Conservation (phyloP, 2,888 invertebrate species). For the Chaitophorus viminalis region DNA sequence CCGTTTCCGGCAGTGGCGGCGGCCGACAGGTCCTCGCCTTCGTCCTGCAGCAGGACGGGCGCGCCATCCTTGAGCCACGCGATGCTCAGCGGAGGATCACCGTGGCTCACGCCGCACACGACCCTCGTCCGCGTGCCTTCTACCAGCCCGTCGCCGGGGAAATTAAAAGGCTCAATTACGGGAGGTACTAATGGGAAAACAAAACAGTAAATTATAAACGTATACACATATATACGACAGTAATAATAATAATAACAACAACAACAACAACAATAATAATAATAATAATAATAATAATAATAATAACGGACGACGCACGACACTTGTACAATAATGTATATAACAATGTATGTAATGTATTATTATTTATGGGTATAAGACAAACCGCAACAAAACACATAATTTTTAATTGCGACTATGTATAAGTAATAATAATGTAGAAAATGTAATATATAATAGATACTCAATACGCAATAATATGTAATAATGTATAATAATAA, state of each 20-base stretch:
- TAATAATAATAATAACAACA: not conserved
- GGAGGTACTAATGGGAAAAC: conserved; percentile 74
- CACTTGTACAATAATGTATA: not conserved
- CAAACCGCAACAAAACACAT: not conserved
- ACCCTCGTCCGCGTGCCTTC: conserved; percentile 85
- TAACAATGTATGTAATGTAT: not conserved
- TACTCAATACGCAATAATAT: not conserved
- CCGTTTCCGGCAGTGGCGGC: conserved; percentile 67
- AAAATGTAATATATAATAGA: not conserved
- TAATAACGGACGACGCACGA: not conserved
- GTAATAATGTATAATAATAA: not conserved
- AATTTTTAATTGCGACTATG: not conserved
- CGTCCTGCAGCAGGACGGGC: conserved; percentile 68
- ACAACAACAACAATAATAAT: not conserved
- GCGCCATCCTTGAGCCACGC: conserved; percentile 85
- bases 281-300: not conserved
- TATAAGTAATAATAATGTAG: not conserved
- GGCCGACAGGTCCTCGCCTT: conserved; percentile 63
- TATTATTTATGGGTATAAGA: not conserved
- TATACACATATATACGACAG: conserved; percentile 52
- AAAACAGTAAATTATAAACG: conserved; percentile 59
- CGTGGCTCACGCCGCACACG: conserved; percentile 82
- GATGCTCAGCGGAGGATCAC: conserved; percentile 83
- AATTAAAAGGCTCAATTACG: conserved; percentile 86
- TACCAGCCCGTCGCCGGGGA: conserved; percentile 80